Conservation (phyloP, 2,888 invertebrate species). For the Eilema sororculum region DNA sequence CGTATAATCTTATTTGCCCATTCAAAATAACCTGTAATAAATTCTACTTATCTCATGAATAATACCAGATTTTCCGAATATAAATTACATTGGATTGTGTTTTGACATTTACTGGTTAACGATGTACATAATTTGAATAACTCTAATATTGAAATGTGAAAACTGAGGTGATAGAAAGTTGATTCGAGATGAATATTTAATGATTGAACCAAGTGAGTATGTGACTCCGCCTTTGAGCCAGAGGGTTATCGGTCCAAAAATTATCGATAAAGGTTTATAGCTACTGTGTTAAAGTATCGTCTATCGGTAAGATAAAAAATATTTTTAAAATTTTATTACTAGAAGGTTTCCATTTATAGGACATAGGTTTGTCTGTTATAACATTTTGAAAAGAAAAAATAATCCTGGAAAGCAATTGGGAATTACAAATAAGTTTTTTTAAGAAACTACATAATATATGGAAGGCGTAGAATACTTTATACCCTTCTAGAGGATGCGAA, state of each 20-base stretch:
- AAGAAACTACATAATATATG: no score
- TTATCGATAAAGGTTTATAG: background rate
- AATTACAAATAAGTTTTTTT: no score
- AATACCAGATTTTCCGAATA: constrained; percentile 16
- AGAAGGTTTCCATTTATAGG: background rate
- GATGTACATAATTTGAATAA: constrained; percentile 35
- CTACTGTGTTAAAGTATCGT: background rate
- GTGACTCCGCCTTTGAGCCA: background rate
- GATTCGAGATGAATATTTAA: background rate
- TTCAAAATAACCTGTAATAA: constrained; percentile 24
- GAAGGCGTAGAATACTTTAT: no score
- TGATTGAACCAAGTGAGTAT: background rate
- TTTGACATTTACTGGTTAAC: constrained; percentile 18
- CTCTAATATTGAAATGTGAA: constrained; percentile 28
- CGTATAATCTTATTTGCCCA: constrained; percentile 23
- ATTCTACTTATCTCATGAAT: constrained; percentile 25
- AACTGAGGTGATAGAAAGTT: constrained; percentile 32
- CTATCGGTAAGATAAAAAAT: no score
- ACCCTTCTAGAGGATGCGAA: no score
- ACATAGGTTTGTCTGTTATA: no score
- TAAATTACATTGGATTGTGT: constrained; percentile 25
- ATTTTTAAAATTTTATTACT: no score
- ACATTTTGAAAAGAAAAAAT: no score
- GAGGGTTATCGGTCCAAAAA: background rate
- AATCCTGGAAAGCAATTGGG: no score